These are phyloP conservation scores for Cassiopea xamachana DNA, from an alignment of 30 jellyfish, hydroid and myxozoan genomes.

Conservation along the genomic window DNA sequence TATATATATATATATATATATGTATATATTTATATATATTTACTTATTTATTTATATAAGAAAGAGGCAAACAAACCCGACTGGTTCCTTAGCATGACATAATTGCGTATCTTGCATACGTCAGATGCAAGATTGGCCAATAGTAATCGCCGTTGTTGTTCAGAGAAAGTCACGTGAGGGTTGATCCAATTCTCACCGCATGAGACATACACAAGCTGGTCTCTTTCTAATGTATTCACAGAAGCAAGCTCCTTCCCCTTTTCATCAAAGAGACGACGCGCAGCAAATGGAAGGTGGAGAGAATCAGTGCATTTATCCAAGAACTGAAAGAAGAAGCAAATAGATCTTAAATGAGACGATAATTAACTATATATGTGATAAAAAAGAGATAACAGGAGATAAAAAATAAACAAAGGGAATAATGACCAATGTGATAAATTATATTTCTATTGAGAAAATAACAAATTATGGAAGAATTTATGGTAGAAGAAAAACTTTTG, in stretches of 20 bases:
- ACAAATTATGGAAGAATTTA: no score
- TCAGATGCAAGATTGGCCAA: constrained; percentile 91
- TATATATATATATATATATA: no score
- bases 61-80: constrained; percentile 71
- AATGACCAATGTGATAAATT: no score
- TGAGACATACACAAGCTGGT: constrained; percentile 84
- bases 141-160: constrained; percentile 70
- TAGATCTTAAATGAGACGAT: not conserved
- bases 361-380: no score
- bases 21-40: no score
- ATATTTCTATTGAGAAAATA: no score
- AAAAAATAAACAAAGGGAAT: no score
- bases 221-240: constrained; percentile 56
- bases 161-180: constrained; percentile 77
- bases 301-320: constrained; percentile 87
- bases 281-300: constrained; percentile 86
- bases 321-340: constrained; percentile 46
- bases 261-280: constrained; percentile 85
- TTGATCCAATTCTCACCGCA: constrained; percentile 90
- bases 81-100: constrained; percentile 49
- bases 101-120: constrained; percentile 69
- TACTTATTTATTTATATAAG: no score
- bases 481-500: no score
- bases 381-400: no score
- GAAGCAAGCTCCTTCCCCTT: constrained; percentile 80